Conservation (phyloP, 92 coral and sea anemone genomes). For the Heteractis magnifica region DNA sequence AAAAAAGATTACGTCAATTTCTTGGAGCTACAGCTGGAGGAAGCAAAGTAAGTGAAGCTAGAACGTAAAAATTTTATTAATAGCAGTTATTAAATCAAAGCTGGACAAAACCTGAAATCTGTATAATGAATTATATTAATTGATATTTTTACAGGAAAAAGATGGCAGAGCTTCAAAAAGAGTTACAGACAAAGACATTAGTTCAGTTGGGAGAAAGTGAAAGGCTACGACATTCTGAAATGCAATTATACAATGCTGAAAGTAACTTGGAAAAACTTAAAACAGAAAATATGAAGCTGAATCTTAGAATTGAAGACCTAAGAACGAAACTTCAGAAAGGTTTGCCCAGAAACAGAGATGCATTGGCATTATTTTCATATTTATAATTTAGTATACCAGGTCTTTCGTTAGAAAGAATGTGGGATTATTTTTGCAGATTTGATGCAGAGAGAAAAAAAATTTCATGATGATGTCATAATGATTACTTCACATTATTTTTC, state of each 20-base stretch:
- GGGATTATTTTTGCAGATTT: too few species aligned
- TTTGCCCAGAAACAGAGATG: constrained; percentile 15
- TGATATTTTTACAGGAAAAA: constrained; percentile 43
- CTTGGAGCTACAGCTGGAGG: constrained; percentile 77
- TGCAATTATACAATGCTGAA: constrained; percentile 81
- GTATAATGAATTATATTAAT: too few species aligned
- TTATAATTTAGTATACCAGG: too few species aligned
- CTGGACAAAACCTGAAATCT: too few species aligned
- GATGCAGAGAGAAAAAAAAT: too few species aligned
- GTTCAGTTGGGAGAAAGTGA: constrained; percentile 85
- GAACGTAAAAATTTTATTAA: neutral
- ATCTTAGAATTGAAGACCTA: constrained; percentile 80
- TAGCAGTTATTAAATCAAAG: too few species aligned
- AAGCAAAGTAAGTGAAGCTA: constrained; percentile 62
- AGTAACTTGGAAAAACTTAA: constrained; percentile 70
- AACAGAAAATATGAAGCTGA: constrained; percentile 78
- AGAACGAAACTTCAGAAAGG: constrained; percentile 77
- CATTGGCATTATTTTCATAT: too few species aligned
- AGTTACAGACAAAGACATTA: constrained; percentile 74
- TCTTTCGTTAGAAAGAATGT: too few species aligned
- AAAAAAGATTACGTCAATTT: constrained; percentile 91
- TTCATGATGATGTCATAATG: too few species aligned
- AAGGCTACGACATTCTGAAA: constrained; percentile 85
- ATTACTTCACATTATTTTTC: too few species aligned
- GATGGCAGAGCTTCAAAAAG: constrained; percentile 66